These are phyloP conservation scores for Metopia argyrocephala DNA, from an alignment of 2,888 invertebrate species.

Conservation along the genomic window DNA sequence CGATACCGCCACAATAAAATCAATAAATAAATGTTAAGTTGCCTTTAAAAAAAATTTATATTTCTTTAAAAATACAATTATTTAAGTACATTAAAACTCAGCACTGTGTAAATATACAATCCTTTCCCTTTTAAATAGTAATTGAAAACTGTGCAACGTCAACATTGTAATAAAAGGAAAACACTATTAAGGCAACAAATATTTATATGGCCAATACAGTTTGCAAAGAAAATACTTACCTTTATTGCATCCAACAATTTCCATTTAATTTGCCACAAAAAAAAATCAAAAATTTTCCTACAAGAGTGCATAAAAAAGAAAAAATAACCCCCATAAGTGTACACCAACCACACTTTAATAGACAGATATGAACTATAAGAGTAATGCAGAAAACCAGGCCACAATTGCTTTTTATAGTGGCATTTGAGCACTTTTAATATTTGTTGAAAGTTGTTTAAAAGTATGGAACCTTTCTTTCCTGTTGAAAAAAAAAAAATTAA, in stretches of 20 bases:
- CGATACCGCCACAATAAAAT: too few species aligned
- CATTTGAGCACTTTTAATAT: slow-evolving; percentile 16
- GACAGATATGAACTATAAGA: not conserved
- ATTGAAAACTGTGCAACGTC: not conserved
- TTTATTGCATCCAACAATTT: not conserved
- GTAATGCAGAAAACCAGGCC: not conserved
- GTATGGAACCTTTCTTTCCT: slow-evolving; percentile 17
- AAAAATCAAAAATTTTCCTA: not conserved
- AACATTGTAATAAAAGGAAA: not conserved
- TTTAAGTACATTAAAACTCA: too few species aligned
- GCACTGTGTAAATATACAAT: too few species aligned
- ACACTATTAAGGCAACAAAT: not conserved
- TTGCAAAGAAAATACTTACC: not conserved
- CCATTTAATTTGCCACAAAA: not conserved
- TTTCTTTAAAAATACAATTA: too few species aligned
- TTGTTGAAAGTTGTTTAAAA: slow-evolving; percentile 4
- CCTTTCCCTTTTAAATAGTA: too few species aligned
- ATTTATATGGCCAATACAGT: not conserved
- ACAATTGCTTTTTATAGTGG: slow-evolving; percentile 18
- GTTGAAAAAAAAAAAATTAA: too few species aligned
- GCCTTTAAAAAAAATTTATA: too few species aligned
- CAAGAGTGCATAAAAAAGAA: not conserved
- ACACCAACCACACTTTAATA: not conserved
- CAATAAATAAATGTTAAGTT: too few species aligned
- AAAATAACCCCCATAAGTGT: too few species aligned